Evolutionary conservation across 1,140 invertebrate species (phyloP).

Genomic region (Orchestia grillus): DNA sequence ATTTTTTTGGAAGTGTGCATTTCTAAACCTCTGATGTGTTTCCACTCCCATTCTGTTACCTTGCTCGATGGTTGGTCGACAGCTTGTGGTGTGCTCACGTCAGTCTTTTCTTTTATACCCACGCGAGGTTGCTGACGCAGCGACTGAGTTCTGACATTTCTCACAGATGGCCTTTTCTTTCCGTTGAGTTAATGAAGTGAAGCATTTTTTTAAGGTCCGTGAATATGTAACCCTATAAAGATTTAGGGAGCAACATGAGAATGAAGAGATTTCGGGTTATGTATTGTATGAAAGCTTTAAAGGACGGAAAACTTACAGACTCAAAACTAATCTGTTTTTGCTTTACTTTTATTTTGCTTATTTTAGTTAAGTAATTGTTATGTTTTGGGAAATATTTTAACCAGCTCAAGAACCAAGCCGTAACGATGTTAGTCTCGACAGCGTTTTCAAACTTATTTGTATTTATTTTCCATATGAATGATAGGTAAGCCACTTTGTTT

Average conservation of each 20-base stretch:
- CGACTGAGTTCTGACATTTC: not conserved
- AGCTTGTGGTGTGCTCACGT: not conserved
- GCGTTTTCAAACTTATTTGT: too few relatives aligned
- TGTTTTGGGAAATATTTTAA: too few relatives aligned
- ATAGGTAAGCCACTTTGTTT: too few relatives aligned
- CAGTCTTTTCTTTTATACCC: not conserved
- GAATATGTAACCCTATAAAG: not conserved
- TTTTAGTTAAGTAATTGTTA: too few relatives aligned
- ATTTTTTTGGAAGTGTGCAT: not conserved
- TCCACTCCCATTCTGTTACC: not conserved
- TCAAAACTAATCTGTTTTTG: too few relatives aligned
- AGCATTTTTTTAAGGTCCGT: not conserved
- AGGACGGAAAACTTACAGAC: too few relatives aligned
- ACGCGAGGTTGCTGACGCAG: not conserved
- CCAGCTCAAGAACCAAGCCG: too few relatives aligned
- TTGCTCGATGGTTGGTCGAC: constrained; percentile 12
- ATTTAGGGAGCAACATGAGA: not conserved
- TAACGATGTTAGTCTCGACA: too few relatives aligned
- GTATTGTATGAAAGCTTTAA: too few relatives aligned
- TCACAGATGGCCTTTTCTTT: not conserved
- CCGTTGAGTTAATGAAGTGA: not conserved
- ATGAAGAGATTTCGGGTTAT: too few relatives aligned
- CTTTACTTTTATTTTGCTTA: too few relatives aligned
- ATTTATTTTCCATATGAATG: too few relatives aligned
- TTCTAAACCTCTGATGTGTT: not conserved